Evolutionary conservation across 2,797 vertebrate species (phyloP), one percentile per base, ranked within the genome.

Genomic region (Nyctibius grandis): DNA sequence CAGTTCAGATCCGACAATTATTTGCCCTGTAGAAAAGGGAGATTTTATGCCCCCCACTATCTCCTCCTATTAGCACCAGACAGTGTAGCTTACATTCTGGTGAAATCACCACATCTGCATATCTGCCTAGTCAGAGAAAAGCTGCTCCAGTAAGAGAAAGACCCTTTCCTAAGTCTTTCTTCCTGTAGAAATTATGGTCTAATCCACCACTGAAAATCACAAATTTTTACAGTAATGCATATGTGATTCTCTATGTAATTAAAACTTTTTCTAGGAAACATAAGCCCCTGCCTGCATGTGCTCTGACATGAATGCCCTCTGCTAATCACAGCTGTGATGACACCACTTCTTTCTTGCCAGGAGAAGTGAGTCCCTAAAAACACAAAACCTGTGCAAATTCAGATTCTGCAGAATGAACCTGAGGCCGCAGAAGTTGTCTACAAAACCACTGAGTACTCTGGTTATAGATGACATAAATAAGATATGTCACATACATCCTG

Each of bases 31-130:
- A 85, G 51, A 51, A 85, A 79, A 63, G 18, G 36, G 15, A 75
- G 6, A 0, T 73, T 45, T 68, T 63, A 31, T 56, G 12, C 1
- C 38, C 11, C 15, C 10, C 18, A 18, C 11, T 54, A 7, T 45
- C 22, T 53, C 20, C 18, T 69, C 22, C 19, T 7, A 31, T 61
- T 40, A 65, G 1, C 21, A 40, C 11, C 12, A 21, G 48, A 29
- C 16, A 42, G n/a, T 3, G 2, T 25, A 34, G 33, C 1, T 76
- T 47, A 40, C 1, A 4, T 25, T 54, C 26, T 28, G 9, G 9
- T 47, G 23, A 74, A 65, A 67, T 59, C 2, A 1, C 4, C 11
- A 18, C 1, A 15, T 16, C 1, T 14, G 2, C 26, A 28, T n/a
- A 12, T 31, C 19, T 48, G 10, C 13, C 44, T 56, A 47, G 12